Conservation (phyloP, 37 sponge, comb jelly and placozoan genomes). For the Cliona cf. orientalis region DNA sequence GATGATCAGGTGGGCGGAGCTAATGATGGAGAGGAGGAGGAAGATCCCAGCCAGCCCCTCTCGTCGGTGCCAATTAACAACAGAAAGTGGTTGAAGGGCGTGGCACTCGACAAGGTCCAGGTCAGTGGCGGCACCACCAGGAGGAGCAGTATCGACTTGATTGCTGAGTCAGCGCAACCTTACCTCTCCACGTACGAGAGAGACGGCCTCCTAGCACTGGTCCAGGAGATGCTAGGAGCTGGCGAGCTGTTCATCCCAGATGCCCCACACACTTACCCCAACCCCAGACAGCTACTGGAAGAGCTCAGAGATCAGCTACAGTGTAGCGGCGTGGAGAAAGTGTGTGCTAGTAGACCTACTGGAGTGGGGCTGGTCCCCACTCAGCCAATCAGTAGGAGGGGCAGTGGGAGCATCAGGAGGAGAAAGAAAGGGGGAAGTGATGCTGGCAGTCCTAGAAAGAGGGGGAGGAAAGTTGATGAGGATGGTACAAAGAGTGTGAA, state of each 20-base stretch:
- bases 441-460: not conserved
- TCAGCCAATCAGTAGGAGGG: not conserved
- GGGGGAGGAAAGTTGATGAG: no score
- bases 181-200: conserved; percentile 15
- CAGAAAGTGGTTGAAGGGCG: conserved; percentile 15
- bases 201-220: conserved; percentile 27
- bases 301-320: conserved; percentile 15
- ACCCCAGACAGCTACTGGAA: not conserved
- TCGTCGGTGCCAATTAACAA: not conserved
- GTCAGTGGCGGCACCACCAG: not conserved
- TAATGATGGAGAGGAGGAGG: not conserved
- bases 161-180: no score
- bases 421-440: not conserved
- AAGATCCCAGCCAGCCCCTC: not conserved
- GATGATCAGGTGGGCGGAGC: not conserved
- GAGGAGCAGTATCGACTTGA: no score
- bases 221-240: conserved; percentile 36
- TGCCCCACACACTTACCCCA: conserved; percentile 10
- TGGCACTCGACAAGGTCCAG: not conserved
- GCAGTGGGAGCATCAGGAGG: not conserved
- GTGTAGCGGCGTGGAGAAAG: not conserved
- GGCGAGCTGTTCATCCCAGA: conserved; percentile 24
- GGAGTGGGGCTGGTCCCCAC: conserved; percentile 17
- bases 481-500: no score
- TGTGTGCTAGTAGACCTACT: conserved; percentile 4